Evolutionary conservation across 1,140 invertebrate genomes (phyloP), one percentile per base, ranked within the genome.

Genomic region (Psilanteris sp.): DNA sequence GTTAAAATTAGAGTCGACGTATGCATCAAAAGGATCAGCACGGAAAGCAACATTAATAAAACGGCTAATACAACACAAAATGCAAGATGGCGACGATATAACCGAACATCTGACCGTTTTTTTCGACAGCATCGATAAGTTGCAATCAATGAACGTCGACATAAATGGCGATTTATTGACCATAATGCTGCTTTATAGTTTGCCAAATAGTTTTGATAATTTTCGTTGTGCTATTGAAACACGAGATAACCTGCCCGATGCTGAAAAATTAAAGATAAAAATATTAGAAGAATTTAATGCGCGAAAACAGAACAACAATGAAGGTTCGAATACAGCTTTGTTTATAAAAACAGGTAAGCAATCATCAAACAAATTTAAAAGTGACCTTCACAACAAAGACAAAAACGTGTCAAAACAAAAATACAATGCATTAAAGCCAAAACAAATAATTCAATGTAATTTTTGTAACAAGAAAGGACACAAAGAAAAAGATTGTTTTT

Each of bases 401-500:
- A 29, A 5, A 29, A 29, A 29, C 2, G 24, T 29, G 18, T 20
- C 18, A 20, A 29, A 29, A 29, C 27, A 29, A 29, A 29, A 29
- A 7, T 5, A n/a, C n/a, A n/a, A n/a, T n/a, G n/a, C n/a, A n/a
- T n/a, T n/a, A n/a, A 26, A 26, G 24, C 24, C 24, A 26, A 26
- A 26, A 1, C 7, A 29, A 2, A 29, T 1, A 2, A 9, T 2
- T 10, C 4, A 29, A 10, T 29, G n/a, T 29, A 2, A 9, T 2
- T 29, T 29, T 10, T 29, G 27, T 7, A 29, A 29, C n/a, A 29
- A 29, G 10, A 29, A 5, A 2, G 68, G 57, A 26, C 68, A 62
- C 18, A 72, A 62, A 16, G 46, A 61, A 9, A n/a, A 16, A 1
- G 57, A 72, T 6, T 72, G 48, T 27, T 29, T 10, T n/a, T 36